Evolutionary conservation across 1,140 invertebrate species (phyloP).

Genomic region (Trachymyrmex cornetzi): DNA sequence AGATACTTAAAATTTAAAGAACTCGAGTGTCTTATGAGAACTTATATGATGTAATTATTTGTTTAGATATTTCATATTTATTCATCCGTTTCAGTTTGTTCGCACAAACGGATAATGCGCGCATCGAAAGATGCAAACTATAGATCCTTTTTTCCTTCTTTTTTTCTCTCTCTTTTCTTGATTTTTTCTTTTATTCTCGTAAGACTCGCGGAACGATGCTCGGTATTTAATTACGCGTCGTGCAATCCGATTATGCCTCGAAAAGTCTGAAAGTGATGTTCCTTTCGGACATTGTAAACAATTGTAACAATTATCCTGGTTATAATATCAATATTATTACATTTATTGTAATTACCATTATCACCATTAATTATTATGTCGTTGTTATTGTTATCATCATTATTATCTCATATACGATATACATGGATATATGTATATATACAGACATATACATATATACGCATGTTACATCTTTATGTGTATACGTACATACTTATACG

Average conservation of each 20-base stretch:
- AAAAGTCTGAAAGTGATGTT: constrained; percentile 69
- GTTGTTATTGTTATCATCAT: constrained; percentile 69
- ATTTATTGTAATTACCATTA: constrained; percentile 74
- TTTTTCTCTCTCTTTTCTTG: neutral
- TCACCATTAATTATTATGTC: constrained; percentile 55
- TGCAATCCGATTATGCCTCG: constrained; percentile 64
- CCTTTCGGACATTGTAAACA: constrained; percentile 67
- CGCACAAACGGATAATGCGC: neutral
- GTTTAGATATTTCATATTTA: neutral
- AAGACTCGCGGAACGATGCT: neutral
- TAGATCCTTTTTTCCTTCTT: neutral
- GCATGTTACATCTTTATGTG: constrained; percentile 3
- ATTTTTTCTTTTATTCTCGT: neutral
- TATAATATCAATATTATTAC: constrained; percentile 78
- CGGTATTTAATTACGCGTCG: neutral
- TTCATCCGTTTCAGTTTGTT: neutral
- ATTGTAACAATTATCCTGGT: constrained; percentile 74
- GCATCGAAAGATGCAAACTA: constrained; percentile 21
- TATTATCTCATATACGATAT: constrained; percentile 39
- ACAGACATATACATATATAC: neutral
- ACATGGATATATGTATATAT: neutral
- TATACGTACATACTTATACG: neutral
- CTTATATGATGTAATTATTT: neutral
- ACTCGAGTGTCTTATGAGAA: neutral
- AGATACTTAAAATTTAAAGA: neutral